Evolutionary conservation across 2,797 vertebrate genomes (phyloP).

Genomic region (Potorous gilbertii): DNA sequence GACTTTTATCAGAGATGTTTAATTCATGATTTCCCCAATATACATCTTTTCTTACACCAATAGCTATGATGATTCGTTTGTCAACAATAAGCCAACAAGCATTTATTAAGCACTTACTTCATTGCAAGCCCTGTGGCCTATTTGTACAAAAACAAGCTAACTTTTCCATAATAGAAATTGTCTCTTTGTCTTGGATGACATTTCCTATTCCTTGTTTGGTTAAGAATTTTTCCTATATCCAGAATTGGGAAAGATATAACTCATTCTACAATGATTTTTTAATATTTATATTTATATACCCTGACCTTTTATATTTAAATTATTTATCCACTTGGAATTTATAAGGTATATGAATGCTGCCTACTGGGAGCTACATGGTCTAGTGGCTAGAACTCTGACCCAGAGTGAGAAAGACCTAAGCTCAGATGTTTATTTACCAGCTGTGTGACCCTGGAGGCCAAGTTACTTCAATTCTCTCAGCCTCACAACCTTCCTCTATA

Average conservation of each 20-base stretch:
- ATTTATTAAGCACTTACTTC: neutral
- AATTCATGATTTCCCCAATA: neutral
- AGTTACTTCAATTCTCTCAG: neutral
- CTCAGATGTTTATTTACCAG: neutral
- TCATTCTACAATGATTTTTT: neutral
- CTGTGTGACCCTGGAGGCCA: neutral
- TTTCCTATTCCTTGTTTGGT: neutral
- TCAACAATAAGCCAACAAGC: neutral
- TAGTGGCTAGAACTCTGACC: neutral
- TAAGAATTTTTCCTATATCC: neutral
- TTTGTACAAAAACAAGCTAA: neutral
- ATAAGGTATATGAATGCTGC: neutral
- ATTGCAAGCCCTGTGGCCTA: neutral
- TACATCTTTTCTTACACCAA: neutral
- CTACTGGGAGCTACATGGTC: neutral
- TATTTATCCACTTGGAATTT: neutral
- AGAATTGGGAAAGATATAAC: neutral
- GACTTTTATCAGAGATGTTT: neutral
- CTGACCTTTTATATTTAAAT: neutral
- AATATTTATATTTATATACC: neutral
- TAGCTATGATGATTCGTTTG: neutral
- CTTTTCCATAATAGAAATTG: neutral
- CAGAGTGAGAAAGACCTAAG: neutral
- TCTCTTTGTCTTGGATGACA: neutral
- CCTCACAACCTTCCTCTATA: neutral